Conservation (phyloP, 2,113 vertebrate species). For the Scatophagus argus region DNA sequence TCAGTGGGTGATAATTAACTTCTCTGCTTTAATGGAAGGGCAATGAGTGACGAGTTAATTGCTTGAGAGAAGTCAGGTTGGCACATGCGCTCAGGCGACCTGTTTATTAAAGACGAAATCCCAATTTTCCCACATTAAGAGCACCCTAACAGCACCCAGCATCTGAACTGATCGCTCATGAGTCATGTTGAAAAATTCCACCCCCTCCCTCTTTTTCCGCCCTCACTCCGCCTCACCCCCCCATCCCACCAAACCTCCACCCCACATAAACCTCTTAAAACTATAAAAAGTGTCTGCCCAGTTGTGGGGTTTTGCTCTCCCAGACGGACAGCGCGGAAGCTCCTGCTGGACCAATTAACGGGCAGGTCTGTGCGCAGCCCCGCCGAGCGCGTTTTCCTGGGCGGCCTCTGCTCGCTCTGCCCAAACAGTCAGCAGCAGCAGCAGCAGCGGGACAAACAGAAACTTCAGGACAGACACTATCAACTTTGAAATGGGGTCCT, state of each 20-base stretch:
- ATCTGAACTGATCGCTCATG: slow-evolving; percentile 24
- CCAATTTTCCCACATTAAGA: neutral
- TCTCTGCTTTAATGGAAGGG: neutral
- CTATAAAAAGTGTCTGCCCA: slow-evolving; percentile 16
- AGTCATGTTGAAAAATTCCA: slow-evolving; percentile 72
- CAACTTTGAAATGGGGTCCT: slow-evolving; percentile 47
- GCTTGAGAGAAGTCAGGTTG: neutral
- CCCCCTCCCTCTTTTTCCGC: slow-evolving; percentile 32
- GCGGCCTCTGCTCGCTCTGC: slow-evolving; percentile 17
- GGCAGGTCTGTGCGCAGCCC: neutral
- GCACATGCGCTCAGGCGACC: neutral
- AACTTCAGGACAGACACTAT: neutral
- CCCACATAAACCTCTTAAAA: slow-evolving; percentile 13
- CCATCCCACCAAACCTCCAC: too few relatives aligned
- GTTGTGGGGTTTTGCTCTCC: neutral
- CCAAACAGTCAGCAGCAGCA: neutral
- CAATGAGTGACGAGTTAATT: neutral
- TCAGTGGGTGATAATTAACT: neutral
- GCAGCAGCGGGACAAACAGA: neutral
- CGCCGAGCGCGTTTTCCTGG: slow-evolving; percentile 17
- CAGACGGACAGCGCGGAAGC: slow-evolving; percentile 13
- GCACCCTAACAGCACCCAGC: neutral
- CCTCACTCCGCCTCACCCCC: slow-evolving; percentile 12
- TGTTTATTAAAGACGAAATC: neutral
- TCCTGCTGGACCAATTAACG: slow-evolving; percentile 51